Base-by-base conservation (phyloP, 2,113 vertebrate genomes). In the Lipophrys pholis region DNA sequence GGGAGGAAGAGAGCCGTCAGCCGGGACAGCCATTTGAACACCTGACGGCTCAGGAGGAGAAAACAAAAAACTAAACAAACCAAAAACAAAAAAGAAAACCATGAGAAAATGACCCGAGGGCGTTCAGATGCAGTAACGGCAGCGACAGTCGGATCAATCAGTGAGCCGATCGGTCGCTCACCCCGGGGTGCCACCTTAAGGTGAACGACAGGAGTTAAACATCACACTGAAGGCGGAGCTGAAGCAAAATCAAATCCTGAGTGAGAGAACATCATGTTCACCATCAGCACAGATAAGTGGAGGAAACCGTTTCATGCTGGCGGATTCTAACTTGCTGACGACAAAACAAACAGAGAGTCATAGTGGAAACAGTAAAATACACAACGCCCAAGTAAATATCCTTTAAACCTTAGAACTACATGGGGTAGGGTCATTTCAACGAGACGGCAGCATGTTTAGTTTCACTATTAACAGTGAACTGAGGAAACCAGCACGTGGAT, bases 121-220 rank as follows among this genome's bases (percentile, higher is more conserved):
- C 48, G 84, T 73, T 80, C 5, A 0, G 41, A 76, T 72, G 80
- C 60, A 53, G 56, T 15, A 3, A 4, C 4, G 21, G 21, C 21
- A 30, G 21, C 21, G 21, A 30, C 21, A 30, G 21, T 30, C 21
- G 2, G 21, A 4, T 79, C 81, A 87, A 71, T 85, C 82, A 78
- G n/a, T 0, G 35, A 77, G 58, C 65, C 64, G 84, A 86, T 88
- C 88, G 82, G 51, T 35, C 17, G 16, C 15, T 11, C 21, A 50
- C 65, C 46, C 6, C 14, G 39, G 54, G 62, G 74, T 16, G 30
- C 43, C 17, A 45, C 48, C 46, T 45, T n/a, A 21, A 38, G 38
- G 61, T 35, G 55, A 42, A 5, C 7, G 35, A 8, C 36, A 62
- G 38, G 43, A 74, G 54, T 56, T 58, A 59, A 61, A 68, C 17